Evolutionary conservation across 2,113 vertebrate genomes (phyloP), one percentile per base, ranked within the genome.

Genomic region (Petrocephalus microphthalmus): DNA sequence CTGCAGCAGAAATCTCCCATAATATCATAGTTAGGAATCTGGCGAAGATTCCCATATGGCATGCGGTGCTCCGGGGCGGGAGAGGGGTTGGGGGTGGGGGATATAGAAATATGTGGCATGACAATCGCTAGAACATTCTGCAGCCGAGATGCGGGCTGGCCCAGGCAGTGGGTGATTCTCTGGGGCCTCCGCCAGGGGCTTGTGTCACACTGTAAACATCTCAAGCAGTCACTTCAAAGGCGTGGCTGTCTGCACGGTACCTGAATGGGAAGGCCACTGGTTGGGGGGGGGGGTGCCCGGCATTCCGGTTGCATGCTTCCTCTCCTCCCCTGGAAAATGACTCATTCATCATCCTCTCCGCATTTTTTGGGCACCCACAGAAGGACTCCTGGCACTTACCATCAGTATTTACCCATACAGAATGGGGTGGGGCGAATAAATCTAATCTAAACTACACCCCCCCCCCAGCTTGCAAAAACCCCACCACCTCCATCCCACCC

Each of bases 111-210:
- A 89, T 87, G 89, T 74, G 57, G 85, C 86, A 87, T 89, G 86
- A 87, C 86, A 87, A 84, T 87, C 17, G 52, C 84, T 89, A 84
- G 89, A 87, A 89, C 53, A 60, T 89, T 91, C 91, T 93, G 87
- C 88, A 89, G 88, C 8, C 22, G 71, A 47, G 83, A 67, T 89
- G 15, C 83, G 51, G 42, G 49, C 51, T 33, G 29, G 53, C 74
- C 47, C 2, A 86, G 82, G 89, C 45, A 53, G 71, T 67, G 54
- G 71, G 85, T 87, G 19, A 84, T 49, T 19, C 74, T 84, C 89
- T 15, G 67, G 86, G 85, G 52, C 49, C 88, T 87, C 51, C 8
- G 37, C 25, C 13, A n/a, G 15, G 71, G 71, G 22, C 47, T 89
- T 53, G 87, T 87, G 52, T 87, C 85, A 89, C 78, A 22, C 33